Evolutionary conservation across 1,140 invertebrate genomes (phyloP).

Genomic region (Macrocentrus cingulum): DNA sequence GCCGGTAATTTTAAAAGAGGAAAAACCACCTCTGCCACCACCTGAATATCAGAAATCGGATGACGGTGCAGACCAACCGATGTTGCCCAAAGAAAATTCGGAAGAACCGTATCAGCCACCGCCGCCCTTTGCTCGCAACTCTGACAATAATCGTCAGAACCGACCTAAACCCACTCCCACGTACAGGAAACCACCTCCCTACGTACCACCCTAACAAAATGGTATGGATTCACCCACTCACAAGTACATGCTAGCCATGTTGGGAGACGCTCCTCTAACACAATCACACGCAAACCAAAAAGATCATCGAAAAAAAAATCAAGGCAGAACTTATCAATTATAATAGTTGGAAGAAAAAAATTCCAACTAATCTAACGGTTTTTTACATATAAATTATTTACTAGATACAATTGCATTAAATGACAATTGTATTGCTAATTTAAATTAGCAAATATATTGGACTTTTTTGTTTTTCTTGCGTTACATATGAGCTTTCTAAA

Average conservation of each 20-base stretch:
- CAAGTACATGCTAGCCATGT: slow-evolving; percentile 53
- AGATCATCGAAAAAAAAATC: slow-evolving; percentile 41
- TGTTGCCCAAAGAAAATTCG: slow-evolving; percentile 55
- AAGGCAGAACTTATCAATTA: slow-evolving; percentile 4
- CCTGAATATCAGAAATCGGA: slow-evolving; percentile 71
- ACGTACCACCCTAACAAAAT: slow-evolving; percentile 83
- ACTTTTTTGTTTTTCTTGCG: no score
- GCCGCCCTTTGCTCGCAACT: slow-evolving; percentile 75
- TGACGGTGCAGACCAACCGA: slow-evolving; percentile 55
- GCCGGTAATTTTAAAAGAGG: slow-evolving; percentile 89
- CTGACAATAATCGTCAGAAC: slow-evolving; percentile 66
- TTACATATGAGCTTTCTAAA: no score
- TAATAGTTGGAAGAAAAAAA: slow-evolving; percentile 20
- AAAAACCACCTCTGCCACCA: slow-evolving; percentile 84
- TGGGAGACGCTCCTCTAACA: slow-evolving; percentile 41
- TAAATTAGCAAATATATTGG: no score
- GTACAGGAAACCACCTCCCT: slow-evolving; percentile 87
- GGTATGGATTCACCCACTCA: slow-evolving; percentile 47
- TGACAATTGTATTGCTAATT: no score
- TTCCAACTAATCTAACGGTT: slow-evolving; percentile 1
- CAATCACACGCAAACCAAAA: slow-evolving; percentile 49
- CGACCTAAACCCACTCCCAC: slow-evolving; percentile 80
- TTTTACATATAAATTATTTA: neutral
- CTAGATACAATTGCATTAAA: no score
- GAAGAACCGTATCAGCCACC: slow-evolving; percentile 66